Conservation (phyloP, 2,797 vertebrate genomes). For the Dendrocincla tyrannina region DNA sequence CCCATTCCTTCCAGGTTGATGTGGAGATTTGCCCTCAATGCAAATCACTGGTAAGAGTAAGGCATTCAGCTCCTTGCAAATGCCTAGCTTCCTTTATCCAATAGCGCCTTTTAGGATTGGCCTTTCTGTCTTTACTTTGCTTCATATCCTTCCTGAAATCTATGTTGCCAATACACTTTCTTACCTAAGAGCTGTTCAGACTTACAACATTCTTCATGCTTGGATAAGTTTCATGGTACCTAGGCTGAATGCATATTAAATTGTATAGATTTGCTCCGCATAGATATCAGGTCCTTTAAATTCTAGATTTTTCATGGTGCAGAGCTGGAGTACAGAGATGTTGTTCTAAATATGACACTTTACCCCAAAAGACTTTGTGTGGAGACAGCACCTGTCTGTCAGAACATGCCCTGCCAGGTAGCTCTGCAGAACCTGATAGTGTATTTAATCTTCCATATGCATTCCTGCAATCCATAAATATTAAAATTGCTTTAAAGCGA, state of each 20-base stretch:
- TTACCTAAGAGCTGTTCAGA: background rate
- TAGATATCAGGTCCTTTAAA: background rate
- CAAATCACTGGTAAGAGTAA: background rate
- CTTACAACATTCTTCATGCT: background rate
- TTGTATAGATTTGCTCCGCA: background rate
- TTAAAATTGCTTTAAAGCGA: background rate
- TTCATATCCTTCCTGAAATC: background rate
- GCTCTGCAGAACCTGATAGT: background rate
- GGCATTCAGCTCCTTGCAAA: background rate
- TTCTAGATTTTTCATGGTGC: background rate
- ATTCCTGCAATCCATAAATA: background rate
- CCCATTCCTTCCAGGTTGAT: background rate
- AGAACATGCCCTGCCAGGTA: background rate
- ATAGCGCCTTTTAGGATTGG: background rate
- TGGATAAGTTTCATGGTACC: background rate
- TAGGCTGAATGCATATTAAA: background rate
- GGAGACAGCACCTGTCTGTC: background rate
- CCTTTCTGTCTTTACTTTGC: background rate
- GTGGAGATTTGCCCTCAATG: background rate
- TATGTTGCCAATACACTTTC: background rate
- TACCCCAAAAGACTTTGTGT: background rate
- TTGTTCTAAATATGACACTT: background rate
- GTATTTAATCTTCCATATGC: background rate
- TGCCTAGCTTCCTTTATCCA: background rate
- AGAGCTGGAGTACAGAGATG: background rate